Conservation (phyloP, 2,797 vertebrate species). For the Manis pentadactyla region DNA sequence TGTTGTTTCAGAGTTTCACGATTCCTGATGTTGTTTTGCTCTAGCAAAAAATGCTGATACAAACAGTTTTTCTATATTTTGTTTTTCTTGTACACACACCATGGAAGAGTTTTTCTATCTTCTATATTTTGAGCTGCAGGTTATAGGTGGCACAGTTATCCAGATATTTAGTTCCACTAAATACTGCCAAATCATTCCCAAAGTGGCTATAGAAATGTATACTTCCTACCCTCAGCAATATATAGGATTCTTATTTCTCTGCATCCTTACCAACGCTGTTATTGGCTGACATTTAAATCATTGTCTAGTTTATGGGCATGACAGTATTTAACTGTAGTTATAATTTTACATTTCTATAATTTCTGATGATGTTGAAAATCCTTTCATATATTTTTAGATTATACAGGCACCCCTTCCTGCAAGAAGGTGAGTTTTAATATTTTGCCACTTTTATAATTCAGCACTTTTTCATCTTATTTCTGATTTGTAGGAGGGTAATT, state of each 20-base stretch:
- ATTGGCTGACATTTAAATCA: background rate
- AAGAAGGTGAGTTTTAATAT: background rate
- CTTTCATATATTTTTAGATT: background rate
- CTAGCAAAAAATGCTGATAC: background rate
- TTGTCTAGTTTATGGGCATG: background rate
- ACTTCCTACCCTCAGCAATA: background rate
- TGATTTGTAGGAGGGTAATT: background rate
- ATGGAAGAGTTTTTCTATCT: background rate
- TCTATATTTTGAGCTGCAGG: background rate
- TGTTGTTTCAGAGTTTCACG: background rate
- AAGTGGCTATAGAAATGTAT: background rate
- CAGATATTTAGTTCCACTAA: background rate
- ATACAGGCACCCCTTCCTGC: fast-evolving
- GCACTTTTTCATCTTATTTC: background rate
- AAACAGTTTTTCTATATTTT: background rate
- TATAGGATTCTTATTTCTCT: background rate
- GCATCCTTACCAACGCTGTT: background rate
- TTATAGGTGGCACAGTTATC: background rate
- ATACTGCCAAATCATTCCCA: background rate
- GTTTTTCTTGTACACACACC: background rate
- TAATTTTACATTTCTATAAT: background rate
- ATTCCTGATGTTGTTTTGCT: background rate
- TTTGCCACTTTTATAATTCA: background rate
- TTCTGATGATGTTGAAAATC: background rate
- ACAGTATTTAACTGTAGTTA: background rate